These are phyloP conservation scores for Argya squamiceps DNA, from an alignment of 2,797 vertebrate genomes.

Conservation along the genomic window DNA sequence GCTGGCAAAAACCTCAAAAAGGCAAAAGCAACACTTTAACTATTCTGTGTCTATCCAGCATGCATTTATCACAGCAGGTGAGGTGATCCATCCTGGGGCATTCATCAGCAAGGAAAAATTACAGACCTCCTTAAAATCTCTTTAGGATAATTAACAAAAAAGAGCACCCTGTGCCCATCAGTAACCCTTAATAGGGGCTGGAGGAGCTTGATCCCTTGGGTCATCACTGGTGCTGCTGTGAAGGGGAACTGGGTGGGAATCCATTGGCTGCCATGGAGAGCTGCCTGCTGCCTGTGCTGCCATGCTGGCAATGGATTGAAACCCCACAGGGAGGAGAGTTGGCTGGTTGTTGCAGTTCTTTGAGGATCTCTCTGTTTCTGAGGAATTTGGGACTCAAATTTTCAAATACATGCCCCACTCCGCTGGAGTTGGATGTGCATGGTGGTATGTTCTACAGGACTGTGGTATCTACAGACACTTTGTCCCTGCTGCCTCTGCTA, in stretches of 20 bases:
- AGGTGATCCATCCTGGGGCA: background rate
- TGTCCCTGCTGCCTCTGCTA: rapidly evolving
- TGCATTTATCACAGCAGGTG: rapidly evolving
- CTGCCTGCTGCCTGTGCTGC: background rate
- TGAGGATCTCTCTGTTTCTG: background rate
- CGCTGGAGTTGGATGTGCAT: rapidly evolving
- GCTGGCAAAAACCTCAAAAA: background rate
- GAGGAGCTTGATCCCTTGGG: background rate
- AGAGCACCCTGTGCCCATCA: background rate
- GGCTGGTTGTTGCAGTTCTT: background rate
- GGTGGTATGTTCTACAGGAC: rapidly evolving
- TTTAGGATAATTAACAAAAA: background rate
- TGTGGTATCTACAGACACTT: background rate
- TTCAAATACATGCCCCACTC: background rate
- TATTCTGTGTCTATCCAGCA: rapidly evolving
- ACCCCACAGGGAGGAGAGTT: background rate
- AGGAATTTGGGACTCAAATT: background rate
- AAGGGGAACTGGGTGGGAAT: background rate
- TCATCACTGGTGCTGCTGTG: background rate
- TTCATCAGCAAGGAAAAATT: background rate
- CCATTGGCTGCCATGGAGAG: background rate
- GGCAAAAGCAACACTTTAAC: background rate
- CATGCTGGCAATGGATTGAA: background rate
- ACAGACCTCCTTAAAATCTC: background rate
- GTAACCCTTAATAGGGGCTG: background rate